phyloP scores from a whole-genome alignment of 2,888 invertebrate genomes.

The Nebria salina region DNA sequence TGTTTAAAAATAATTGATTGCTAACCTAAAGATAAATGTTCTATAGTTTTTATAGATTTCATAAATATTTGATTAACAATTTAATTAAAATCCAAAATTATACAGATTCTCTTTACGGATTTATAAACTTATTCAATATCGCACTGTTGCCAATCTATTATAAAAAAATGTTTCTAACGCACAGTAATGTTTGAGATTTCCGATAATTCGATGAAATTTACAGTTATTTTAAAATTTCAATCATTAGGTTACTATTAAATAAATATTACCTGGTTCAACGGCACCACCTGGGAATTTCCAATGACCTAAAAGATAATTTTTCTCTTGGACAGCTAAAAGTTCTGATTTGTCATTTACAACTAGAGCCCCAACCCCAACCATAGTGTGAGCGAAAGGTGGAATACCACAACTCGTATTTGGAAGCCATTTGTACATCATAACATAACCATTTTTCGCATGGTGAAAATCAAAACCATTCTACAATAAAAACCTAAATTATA shows the following conservation, averaged over 20 bases:
- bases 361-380: conserved; percentile 85
- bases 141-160: too few species aligned
- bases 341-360: conserved; percentile 82
- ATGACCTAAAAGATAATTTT: conserved; percentile 67
- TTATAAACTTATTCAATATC: too few species aligned
- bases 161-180: too few species aligned
- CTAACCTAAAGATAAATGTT: too few species aligned
- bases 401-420: conserved; percentile 72
- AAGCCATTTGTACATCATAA: conserved; percentile 86
- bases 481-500: conserved; percentile 48
- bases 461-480: conserved; percentile 88
- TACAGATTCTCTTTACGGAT: too few species aligned
- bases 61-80: too few species aligned
- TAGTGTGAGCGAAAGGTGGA: conserved; percentile 83
- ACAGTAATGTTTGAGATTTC: not conserved
- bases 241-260: not conserved
- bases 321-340: conserved; percentile 84
- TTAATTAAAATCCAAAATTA: too few species aligned
- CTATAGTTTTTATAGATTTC: too few species aligned
- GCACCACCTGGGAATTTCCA: conserved; percentile 96
- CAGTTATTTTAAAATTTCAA: not conserved
- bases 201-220: not conserved
- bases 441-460: conserved; percentile 81
- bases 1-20: too few species aligned
- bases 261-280: conserved; percentile 78